These are phyloP conservation scores for Leguminivora glycinivorella DNA, from an alignment of 1,140 invertebrate species.

Conservation along the genomic window DNA sequence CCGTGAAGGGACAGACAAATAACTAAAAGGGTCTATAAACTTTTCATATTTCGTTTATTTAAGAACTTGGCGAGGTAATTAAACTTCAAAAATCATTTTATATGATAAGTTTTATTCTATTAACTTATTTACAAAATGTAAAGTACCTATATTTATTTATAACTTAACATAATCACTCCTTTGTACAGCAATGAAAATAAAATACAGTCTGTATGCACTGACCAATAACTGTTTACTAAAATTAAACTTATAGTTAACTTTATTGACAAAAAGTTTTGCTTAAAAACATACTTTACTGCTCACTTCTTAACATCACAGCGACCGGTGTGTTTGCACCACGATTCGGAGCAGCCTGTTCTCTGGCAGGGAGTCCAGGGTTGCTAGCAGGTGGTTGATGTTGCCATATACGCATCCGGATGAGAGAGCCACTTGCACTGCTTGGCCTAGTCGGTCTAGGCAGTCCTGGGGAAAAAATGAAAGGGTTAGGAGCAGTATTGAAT, in stretches of 20 bases:
- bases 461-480: slow-evolving; percentile 61
- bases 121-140: slow-evolving; percentile 27
- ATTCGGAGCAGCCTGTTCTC: slow-evolving; percentile 81
- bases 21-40: too few relatives aligned
- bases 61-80: background rate
- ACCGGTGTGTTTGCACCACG: slow-evolving; percentile 80
- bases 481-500: too few relatives aligned
- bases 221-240: too few relatives aligned
- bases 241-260: too few relatives aligned
- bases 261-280: too few relatives aligned
- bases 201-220: too few relatives aligned
- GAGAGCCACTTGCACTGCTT: slow-evolving; percentile 87
- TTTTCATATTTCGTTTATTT: too few relatives aligned
- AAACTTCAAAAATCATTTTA: background rate
- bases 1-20: too few relatives aligned
- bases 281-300: too few relatives aligned
- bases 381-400: slow-evolving; percentile 82
- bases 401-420: slow-evolving; percentile 87
- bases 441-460: slow-evolving; percentile 86
- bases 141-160: slow-evolving; percentile 21
- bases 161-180: slow-evolving; percentile 29
- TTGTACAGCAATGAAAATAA: slow-evolving; percentile 24
- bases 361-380: slow-evolving; percentile 79
- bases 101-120: slow-evolving; percentile 28
- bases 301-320: slow-evolving; percentile 53